Evolutionary conservation across 2,113 vertebrate genomes (phyloP), one percentile per base, ranked within the genome.

Genomic region (Coptodon bakossiorum): DNA sequence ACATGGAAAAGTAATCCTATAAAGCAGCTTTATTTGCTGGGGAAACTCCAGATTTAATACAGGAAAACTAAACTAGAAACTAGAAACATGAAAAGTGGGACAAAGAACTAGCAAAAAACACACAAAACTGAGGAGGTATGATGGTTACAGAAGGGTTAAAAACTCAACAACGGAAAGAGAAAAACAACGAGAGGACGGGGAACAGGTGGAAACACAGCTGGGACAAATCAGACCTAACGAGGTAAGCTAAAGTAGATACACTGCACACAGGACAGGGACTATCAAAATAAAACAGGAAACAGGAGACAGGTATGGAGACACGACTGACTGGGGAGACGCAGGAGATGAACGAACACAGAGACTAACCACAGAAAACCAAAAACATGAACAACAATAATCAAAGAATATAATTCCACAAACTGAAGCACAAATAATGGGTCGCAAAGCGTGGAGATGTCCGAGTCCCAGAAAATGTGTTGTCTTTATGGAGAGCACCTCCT

Each of bases 31-130:
- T 2, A 61, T 61, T 34, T 61, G 57, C 27, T 56, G 53, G 22
- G 11, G 24, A 48, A 56, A 24, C 11, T 31, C 3, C 27, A 61
- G 57, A 61, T 9, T 1, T 10, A 6, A 34, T 61, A 61, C 57
- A 61, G 9, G 57, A 61, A 34, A 61, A 17, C 2, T 61, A 0
- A 61, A 59, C 27, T 31, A 61, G 0, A 31, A 61, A 0, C 8
- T 61, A 19, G 29, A 34, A 61, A 61, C 14, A 61, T 61, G 57
- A 34, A 34, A 34, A 61, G 29, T 61, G 29, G 16, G 29, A 19
- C 57, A 31, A 14, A 17, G 5, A 17, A 61, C 8, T 1, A 0
- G 27, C 14, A 61, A 17, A 61, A 2, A 2, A 57, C 14, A 2
- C 50, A 53, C 27, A 61, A 19, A 29, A 34, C 57, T 61, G 5